Evolutionary conservation across 2,888 invertebrate species (phyloP), one percentile per base, ranked within the genome.

Genomic region (Neoascia interrupta): DNA sequence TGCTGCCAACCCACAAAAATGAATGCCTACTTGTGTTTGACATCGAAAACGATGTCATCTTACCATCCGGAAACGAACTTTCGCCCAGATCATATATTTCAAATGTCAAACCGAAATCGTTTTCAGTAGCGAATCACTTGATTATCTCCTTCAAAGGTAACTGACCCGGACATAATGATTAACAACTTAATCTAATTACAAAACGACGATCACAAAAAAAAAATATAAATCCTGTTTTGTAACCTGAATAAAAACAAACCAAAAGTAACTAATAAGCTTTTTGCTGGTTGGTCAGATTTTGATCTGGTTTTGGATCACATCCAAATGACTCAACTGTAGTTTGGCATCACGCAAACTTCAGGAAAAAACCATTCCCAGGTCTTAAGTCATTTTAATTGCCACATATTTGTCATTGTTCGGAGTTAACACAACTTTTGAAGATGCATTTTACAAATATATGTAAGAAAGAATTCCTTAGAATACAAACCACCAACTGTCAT

Each of bases 301-400:
- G 60, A 60, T 36, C 23, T 45, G 37, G 23, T 47, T 56, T 19
- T 47, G 54, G 54, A n/a, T n/a, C n/a, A n/a, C 66, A 66, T 28
- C 15, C 16, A 43, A 64, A 28, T 56, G 47, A 56, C 66, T 53
- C 64, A 45, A 8, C n/a, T 4, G 13, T n/a, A n/a, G 23, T 26
- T 45, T 19, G 23, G 23, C 23, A 15, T 19, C 23, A 23, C 21
- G n/a, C 13, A n/a, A n/a, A n/a, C n/a, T n/a, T n/a, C n/a, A n/a
- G n/a, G n/a, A n/a, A n/a, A n/a, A n/a, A n/a, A n/a, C n/a, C n/a
- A n/a, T n/a, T n/a, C n/a, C n/a, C n/a, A n/a, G n/a, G n/a, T 45
- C 54, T 66, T 47, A 39, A 56, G 36, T 66, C 37, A 47, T 37
- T 37, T 56, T 66, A 37, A 66, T 66, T 54, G 54, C 37, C 37